These are phyloP conservation scores for Manduca sexta DNA, from an alignment of 1,140 invertebrate species.

Conservation along the genomic window DNA sequence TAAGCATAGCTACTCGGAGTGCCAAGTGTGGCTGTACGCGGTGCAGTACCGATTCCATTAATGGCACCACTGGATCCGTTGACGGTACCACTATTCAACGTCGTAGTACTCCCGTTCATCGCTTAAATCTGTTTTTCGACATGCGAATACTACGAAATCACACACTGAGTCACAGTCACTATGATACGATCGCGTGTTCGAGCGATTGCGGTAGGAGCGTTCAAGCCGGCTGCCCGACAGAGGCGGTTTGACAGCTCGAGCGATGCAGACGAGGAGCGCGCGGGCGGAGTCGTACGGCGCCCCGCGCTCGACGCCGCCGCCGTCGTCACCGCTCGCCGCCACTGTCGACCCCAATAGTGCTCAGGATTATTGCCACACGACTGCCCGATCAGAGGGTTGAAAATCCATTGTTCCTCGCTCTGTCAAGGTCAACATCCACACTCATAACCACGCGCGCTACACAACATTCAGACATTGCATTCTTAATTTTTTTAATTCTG, in stretches of 20 bases:
- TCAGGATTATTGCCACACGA: slow-evolving; percentile 53
- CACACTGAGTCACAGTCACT: slow-evolving; percentile 57
- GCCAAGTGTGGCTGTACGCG: slow-evolving; percentile 59
- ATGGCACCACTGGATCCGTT: slow-evolving; percentile 56
- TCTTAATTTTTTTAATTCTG: no score
- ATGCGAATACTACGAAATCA: slow-evolving; percentile 56
- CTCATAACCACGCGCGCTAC: slow-evolving; percentile 11
- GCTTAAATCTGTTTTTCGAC: slow-evolving; percentile 46
- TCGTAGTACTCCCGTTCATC: slow-evolving; percentile 70
- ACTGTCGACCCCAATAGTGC: slow-evolving; percentile 41
- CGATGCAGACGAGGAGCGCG: slow-evolving; percentile 46
- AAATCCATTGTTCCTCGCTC: slow-evolving; percentile 49
- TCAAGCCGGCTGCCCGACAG: slow-evolving; percentile 60
- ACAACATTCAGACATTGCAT: no score
- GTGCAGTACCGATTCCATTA: slow-evolving; percentile 56
- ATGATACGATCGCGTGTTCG: slow-evolving; percentile 45
- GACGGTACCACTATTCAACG: slow-evolving; percentile 61
- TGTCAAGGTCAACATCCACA: slow-evolving; percentile 50
- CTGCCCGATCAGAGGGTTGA: slow-evolving; percentile 53
- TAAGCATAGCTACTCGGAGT: slow-evolving; percentile 66
- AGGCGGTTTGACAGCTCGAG: slow-evolving; percentile 68
- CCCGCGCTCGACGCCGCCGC: slow-evolving; percentile 43
- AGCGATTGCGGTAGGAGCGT: slow-evolving; percentile 47
- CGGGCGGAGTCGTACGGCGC: slow-evolving; percentile 43
- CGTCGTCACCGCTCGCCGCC: slow-evolving; percentile 24